Conservation (phyloP, 2,888 invertebrate genomes). For the Bellardia bayeri region DNA sequence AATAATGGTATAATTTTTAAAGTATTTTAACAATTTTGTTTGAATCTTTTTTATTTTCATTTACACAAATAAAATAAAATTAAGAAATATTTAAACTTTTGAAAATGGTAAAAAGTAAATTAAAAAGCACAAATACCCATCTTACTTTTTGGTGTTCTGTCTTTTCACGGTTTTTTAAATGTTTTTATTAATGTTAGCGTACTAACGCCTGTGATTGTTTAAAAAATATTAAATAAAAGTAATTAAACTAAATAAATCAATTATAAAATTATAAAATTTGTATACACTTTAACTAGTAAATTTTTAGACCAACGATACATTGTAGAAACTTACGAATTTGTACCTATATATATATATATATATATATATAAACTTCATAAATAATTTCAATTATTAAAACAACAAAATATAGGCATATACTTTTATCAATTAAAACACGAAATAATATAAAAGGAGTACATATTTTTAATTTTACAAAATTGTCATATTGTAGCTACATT, state of each 20-base stretch:
- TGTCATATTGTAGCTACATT: too few relatives aligned
- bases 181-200: slow-evolving; percentile 6
- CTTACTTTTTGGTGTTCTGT: neutral
- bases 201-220: slow-evolving; percentile 32
- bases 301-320: neutral
- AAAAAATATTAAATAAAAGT: neutral
- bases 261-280: neutral
- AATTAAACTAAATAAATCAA: neutral
- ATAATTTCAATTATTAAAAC: neutral
- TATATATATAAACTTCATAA: neutral
- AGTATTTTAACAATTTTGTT: slow-evolving; percentile 23
- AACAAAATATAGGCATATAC: neutral
- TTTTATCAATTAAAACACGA: too few relatives aligned
- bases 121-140: too few relatives aligned
- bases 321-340: slow-evolving; percentile 15
- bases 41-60: slow-evolving; percentile 4
- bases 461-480: too few relatives aligned
- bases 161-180: neutral
- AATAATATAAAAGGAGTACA: too few relatives aligned
- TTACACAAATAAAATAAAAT: neutral
- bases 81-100: slow-evolving; percentile 1
- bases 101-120: neutral
- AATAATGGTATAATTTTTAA: neutral
- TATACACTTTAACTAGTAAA: neutral
- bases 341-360: neutral